Conservation (phyloP, 2,113 vertebrate genomes). For the Egretta garzetta region DNA sequence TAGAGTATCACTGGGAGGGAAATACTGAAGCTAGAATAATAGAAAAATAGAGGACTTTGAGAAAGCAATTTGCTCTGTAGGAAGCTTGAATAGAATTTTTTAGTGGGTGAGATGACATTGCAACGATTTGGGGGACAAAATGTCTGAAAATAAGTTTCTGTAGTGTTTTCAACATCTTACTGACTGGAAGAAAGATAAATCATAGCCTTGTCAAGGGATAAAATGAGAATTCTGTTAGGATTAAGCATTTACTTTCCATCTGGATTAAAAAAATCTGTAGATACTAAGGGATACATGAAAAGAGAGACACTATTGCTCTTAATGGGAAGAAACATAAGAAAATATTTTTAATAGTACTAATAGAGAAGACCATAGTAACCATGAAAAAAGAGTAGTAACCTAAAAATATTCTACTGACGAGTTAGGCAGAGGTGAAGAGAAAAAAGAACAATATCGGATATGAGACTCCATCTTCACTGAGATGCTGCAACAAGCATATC, state of each 20-base stretch:
- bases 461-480: neutral
- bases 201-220: neutral
- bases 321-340: neutral
- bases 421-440: neutral
- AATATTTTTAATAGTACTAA: neutral
- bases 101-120: neutral
- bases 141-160: neutral
- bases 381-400: neutral
- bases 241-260: neutral
- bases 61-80: neutral
- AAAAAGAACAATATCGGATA: neutral
- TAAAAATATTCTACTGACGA: neutral
- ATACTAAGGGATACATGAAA: fast-evolving
- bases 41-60: neutral
- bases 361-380: neutral
- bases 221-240: neutral
- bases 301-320: neutral
- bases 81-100: neutral
- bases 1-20: neutral
- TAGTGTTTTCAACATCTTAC: neutral
- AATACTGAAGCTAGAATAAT: neutral
- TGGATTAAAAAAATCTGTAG: neutral
- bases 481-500: neutral
- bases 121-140: neutral
- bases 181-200: neutral